These are phyloP conservation scores for Phyllotreta striolata DNA, from an alignment of 2,888 invertebrate genomes.

Conservation along the genomic window DNA sequence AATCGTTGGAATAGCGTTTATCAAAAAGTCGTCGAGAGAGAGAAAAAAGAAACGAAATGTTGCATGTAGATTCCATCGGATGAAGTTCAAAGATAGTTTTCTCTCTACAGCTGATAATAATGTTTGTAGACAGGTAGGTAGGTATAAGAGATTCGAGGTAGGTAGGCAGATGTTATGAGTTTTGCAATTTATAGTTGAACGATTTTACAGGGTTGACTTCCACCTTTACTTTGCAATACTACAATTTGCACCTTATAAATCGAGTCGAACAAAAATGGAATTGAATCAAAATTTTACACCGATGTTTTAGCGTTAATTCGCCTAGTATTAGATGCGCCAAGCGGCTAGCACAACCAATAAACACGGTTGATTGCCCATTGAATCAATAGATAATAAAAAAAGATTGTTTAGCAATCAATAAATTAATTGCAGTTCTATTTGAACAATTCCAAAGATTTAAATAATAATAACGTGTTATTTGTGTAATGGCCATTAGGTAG, in stretches of 20 bases:
- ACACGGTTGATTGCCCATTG: constrained; percentile 11
- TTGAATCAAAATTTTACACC: neutral
- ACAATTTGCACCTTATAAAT: too few relatives aligned
- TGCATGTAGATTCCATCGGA: neutral
- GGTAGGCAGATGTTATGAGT: constrained; percentile 5
- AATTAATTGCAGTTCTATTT: constrained; percentile 18
- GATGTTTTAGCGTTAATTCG: neutral
- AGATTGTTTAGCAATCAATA: constrained; percentile 13
- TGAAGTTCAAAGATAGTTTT: constrained; percentile 9
- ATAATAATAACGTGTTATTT: constrained; percentile 4
- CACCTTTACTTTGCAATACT: neutral
- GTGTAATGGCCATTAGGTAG: constrained; percentile 3
- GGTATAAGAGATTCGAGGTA: constrained; percentile 1
- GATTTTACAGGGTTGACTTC: neutral
- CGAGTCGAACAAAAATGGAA: too few relatives aligned
- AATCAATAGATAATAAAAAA: constrained; percentile 15
- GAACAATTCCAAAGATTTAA: constrained; percentile 9
- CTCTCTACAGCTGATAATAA: neutral
- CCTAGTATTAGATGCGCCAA: constrained; percentile 3
- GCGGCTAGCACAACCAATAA: neutral
- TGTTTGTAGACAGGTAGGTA: constrained; percentile 4
- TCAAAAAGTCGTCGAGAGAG: constrained; percentile 12
- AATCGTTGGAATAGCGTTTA: constrained; percentile 15
- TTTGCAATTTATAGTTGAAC: neutral
- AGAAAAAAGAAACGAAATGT: too few relatives aligned